Conservation (phyloP, 2,113 vertebrate species). For the Coturnix japonica region DNA sequence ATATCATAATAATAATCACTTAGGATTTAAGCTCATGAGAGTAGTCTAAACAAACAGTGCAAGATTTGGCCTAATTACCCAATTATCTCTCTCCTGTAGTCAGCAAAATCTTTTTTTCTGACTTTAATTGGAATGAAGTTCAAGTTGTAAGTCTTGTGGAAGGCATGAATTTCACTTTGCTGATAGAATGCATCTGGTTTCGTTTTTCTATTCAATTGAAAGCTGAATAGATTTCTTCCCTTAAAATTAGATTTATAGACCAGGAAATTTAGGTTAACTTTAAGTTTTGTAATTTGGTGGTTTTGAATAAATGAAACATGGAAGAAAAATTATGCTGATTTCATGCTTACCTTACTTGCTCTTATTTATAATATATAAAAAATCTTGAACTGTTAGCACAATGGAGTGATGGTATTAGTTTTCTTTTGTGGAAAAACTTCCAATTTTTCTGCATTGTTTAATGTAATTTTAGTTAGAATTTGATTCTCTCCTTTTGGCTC, state of each 20-base stretch:
- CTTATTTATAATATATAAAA: neutral
- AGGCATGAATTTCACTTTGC: neutral
- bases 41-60: neutral
- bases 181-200: neutral
- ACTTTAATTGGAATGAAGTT: neutral
- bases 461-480: neutral
- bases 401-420: neutral
- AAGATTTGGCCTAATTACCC: conserved; percentile 44
- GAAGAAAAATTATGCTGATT: neutral
- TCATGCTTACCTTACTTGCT: neutral
- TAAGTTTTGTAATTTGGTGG: neutral
- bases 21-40: neutral
- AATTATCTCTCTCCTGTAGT: neutral
- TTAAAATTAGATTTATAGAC: neutral
- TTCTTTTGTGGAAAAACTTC: neutral
- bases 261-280: neutral
- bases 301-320: neutral
- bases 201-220: neutral
- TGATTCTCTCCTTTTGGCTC: neutral
- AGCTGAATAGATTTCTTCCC: neutral
- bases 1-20: neutral
- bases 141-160: neutral
- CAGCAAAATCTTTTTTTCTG: neutral
- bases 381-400: neutral
- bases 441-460: neutral